A percentile compares a stretch with the other conserved stretches of the same genome.
These are phyloP conservation scores for Penaeus vannamei DNA, from an alignment of 1,140 invertebrate species.

Conservation along the genomic window DNA sequence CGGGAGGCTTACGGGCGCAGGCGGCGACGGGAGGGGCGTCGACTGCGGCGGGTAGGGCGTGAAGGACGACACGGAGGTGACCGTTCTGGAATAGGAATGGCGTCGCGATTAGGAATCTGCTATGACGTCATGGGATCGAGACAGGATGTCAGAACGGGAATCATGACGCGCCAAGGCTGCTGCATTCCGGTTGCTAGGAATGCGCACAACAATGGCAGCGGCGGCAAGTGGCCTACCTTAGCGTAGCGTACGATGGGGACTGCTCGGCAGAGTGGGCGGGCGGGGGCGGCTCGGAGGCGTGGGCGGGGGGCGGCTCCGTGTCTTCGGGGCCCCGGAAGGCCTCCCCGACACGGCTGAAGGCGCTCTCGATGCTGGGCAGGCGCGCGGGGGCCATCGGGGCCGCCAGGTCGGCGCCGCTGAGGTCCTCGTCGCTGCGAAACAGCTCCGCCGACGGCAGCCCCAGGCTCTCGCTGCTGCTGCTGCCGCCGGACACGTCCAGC, in stretches of 20 bases:
- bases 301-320: conserved; percentile 26
- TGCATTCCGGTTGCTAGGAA: neutral
- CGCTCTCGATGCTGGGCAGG: conserved; percentile 67
- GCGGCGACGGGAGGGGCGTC: conserved; percentile 22
- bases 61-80: conserved; percentile 37
- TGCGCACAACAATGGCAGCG: neutral
- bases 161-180: neutral
- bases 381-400: conserved; percentile 44
- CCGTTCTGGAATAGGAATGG: conserved; percentile 27
- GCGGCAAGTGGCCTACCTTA: conserved; percentile 38
- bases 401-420: conserved; percentile 18
- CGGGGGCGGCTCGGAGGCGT: conserved; percentile 8
- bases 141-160: no score
- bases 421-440: conserved; percentile 31
- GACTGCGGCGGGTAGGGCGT: neutral
- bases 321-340: conserved; percentile 52
- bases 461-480: conserved; percentile 54
- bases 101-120: neutral
- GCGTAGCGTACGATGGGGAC: conserved; percentile 61
- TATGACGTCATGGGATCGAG: no score
- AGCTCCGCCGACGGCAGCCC: conserved; percentile 37
- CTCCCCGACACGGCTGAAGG: conserved; percentile 66
- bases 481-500: conserved; percentile 56
- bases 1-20: conserved; percentile 2
- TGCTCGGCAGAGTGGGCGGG: conserved; percentile 26